A percentile compares a stretch with the other conserved stretches of the same genome.
These are phyloP conservation scores for Clarias macrocephalus DNA, from an alignment of 2,113 vertebrate species.

Conservation along the genomic window DNA sequence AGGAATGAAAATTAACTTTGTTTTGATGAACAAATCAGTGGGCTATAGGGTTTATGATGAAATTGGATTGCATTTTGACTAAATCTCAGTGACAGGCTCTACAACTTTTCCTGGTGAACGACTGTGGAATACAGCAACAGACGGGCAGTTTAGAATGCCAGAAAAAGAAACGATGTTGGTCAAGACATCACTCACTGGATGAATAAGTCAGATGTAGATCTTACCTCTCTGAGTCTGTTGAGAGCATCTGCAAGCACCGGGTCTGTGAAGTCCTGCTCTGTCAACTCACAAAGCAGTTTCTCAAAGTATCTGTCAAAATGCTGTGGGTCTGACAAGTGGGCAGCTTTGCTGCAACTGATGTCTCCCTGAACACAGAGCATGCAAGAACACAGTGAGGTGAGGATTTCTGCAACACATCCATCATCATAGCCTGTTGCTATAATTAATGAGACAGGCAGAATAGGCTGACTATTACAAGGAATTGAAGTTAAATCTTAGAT, in stretches of 20 bases:
- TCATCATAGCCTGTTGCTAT: not conserved
- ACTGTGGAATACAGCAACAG: not conserved
- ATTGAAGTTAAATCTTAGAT: not conserved
- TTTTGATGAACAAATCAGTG: not conserved
- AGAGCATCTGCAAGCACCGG: slow-evolving; percentile 78
- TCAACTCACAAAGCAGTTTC: slow-evolving; percentile 80
- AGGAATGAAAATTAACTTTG: not conserved
- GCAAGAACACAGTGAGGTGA: not conserved
- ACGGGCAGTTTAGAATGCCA: not conserved
- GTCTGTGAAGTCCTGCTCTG: slow-evolving; percentile 72
- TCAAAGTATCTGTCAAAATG: slow-evolving; percentile 81
- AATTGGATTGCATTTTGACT: not conserved
- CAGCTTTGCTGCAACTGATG: slow-evolving; percentile 65
- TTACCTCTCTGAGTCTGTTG: slow-evolving; percentile 77
- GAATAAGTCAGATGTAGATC: not conserved
- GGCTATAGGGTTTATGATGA: not conserved
- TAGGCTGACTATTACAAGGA: not conserved
- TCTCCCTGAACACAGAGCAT: slow-evolving; percentile 60
- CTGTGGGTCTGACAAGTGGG: slow-evolving; percentile 67
- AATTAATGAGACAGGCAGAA: not conserved
- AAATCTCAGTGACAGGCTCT: not conserved
- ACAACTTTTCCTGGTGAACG: not conserved
- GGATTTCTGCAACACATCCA: not conserved
- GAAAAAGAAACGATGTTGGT: not conserved
- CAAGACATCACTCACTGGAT: not conserved